Conservation (phyloP, 2,113 vertebrate species). For the Gasterosteus aculeatus region DNA sequence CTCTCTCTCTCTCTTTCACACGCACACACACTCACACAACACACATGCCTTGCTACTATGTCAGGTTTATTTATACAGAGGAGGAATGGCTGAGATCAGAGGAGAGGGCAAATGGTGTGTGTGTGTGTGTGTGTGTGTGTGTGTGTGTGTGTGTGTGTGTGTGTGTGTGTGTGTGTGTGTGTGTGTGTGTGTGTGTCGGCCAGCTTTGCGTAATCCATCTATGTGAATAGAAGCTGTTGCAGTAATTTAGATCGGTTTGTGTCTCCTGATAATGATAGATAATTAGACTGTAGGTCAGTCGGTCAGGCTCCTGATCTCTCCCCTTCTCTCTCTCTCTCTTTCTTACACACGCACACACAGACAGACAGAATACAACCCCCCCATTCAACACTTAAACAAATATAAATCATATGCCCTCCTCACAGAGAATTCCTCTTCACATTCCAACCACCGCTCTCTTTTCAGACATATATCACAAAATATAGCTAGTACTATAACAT, state of each 20-base stretch:
- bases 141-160: constrained; percentile 7
- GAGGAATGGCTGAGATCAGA: constrained; percentile 68
- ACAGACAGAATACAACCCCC: constrained; percentile 30
- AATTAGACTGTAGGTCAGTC: constrained; percentile 80
- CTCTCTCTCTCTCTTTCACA: background rate
- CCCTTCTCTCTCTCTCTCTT: constrained; percentile 5
- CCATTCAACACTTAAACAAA: constrained; percentile 76
- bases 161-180: constrained; percentile 12
- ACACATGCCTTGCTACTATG: constrained; percentile 42
- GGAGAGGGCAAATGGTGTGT: constrained; percentile 45
- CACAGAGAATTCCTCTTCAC: constrained; percentile 56
- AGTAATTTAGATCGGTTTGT: constrained; percentile 79
- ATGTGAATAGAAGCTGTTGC: constrained; percentile 77
- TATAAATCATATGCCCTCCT: constrained; percentile 74
- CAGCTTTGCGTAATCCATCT: constrained; percentile 74
- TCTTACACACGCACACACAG: constrained; percentile 21
- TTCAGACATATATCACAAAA: constrained; percentile 22
- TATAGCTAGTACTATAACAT: constrained; percentile 1
- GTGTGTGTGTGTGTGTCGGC: constrained; percentile 23
- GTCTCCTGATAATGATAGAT: constrained; percentile 79
- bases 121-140: constrained; percentile 2
- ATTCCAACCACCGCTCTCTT: constrained; percentile 36
- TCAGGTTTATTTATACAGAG: constrained; percentile 72
- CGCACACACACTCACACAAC: constrained; percentile 1
- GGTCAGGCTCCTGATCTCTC: constrained; percentile 74